phyloP scores from a whole-genome alignment of 2,888 invertebrate genomes.

The Pseudoips prasinana region DNA sequence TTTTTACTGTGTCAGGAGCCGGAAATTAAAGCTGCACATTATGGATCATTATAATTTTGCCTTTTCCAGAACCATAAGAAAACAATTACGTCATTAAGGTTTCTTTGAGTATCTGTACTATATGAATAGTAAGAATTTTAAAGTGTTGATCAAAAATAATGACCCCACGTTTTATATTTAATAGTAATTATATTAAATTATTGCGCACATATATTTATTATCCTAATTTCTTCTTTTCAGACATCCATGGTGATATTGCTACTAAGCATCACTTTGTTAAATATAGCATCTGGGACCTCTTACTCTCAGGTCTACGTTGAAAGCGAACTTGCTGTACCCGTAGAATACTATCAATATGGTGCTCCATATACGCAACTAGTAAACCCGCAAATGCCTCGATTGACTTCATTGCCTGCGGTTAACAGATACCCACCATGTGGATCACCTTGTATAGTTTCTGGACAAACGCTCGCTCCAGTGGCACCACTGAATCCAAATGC shows the following conservation, averaged over 20 bases:
- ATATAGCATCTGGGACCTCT: constrained; percentile 42
- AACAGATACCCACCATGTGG: constrained; percentile 52
- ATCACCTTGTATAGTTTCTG: constrained; percentile 58
- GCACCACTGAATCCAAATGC: constrained; percentile 40
- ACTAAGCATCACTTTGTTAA: constrained; percentile 36
- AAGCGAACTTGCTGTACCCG: constrained; percentile 39
- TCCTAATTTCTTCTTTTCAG: constrained; percentile 44
- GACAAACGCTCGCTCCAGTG: constrained; percentile 27
- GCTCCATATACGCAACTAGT: constrained; percentile 40
- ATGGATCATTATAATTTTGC: too few relatives aligned
- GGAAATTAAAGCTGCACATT: too few relatives aligned
- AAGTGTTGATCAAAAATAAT: too few relatives aligned
- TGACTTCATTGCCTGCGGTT: constrained; percentile 42
- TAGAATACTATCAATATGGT: constrained; percentile 55
- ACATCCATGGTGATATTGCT: constrained; percentile 32
- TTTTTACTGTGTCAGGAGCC: too few relatives aligned
- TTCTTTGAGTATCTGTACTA: too few relatives aligned
- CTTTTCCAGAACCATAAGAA: too few relatives aligned
- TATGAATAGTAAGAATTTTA: too few relatives aligned
- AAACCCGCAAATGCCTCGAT: constrained; percentile 44
- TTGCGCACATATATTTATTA: not conserved
- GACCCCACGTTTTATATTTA: too few relatives aligned
- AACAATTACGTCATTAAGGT: too few relatives aligned
- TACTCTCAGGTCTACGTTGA: constrained; percentile 66
- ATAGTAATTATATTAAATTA: constrained; percentile 3